Percentiles rank a stretch among this genome's conserved stretches.
Evolutionary conservation across 2,797 vertebrate species (phyloP).

Genomic region (Brachyrhaphis roseni): DNA sequence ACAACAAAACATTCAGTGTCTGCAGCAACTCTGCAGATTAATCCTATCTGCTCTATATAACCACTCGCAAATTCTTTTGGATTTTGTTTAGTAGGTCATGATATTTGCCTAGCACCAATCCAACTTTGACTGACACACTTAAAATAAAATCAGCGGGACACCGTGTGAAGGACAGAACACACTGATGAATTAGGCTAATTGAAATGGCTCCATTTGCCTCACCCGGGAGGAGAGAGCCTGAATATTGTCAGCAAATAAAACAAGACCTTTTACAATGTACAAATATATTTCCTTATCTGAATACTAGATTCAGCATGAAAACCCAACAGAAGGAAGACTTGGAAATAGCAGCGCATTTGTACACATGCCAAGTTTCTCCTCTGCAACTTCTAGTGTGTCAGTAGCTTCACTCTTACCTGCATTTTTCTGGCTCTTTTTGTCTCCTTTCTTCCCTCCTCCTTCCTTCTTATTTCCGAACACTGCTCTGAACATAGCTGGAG

Average conservation of each 20-base stretch:
- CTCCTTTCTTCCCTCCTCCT: slow-evolving; percentile 57
- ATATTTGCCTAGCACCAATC: slow-evolving; percentile 70
- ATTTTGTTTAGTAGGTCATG: slow-evolving; percentile 74
- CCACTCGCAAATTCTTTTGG: slow-evolving; percentile 19
- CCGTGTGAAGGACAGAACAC: slow-evolving; percentile 65
- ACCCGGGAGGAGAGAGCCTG: slow-evolving; percentile 72
- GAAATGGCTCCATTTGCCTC: slow-evolving; percentile 72
- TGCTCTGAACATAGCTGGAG: slow-evolving; percentile 69
- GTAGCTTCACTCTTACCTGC: slow-evolving; percentile 52
- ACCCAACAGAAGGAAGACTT: not conserved
- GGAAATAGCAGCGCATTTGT: not conserved
- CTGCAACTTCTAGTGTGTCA: not conserved
- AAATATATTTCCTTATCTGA: not conserved
- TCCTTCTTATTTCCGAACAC: slow-evolving; percentile 74
- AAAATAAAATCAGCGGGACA: slow-evolving; percentile 68
- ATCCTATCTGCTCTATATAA: not conserved
- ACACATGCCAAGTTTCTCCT: not conserved
- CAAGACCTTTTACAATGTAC: slow-evolving; percentile 21
- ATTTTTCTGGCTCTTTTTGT: slow-evolving; percentile 52
- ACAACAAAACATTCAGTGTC: not conserved
- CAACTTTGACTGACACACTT: slow-evolving; percentile 79
- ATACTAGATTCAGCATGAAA: not conserved
- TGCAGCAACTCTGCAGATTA: not conserved
- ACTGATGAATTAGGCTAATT: slow-evolving; percentile 80
- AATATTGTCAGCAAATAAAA: slow-evolving; percentile 53